Evolutionary conservation across 2,888 invertebrate genomes (phyloP).

Genomic region (Auanema freiburgensis): DNA sequence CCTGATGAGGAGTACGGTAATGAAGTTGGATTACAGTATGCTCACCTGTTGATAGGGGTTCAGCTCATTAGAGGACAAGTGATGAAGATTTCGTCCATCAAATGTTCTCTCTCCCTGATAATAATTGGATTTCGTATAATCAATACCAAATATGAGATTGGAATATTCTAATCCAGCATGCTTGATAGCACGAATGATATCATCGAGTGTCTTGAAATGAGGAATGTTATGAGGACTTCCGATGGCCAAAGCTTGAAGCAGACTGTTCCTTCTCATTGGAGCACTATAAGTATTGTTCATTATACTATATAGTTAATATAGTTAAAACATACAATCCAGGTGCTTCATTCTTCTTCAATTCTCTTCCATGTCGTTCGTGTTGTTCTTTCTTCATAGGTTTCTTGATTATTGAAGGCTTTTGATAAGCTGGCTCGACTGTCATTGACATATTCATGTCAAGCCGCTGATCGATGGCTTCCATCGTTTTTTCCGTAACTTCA

Average conservation of each 20-base stretch:
- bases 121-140: slow-evolving; percentile 70
- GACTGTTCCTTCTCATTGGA: slow-evolving; percentile 61
- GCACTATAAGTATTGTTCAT: slow-evolving; percentile 42
- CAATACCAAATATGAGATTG: slow-evolving; percentile 66
- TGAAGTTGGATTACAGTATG: no score
- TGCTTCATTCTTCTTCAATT: slow-evolving; percentile 59
- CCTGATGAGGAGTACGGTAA: no score
- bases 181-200: slow-evolving; percentile 61
- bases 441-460: slow-evolving; percentile 39
- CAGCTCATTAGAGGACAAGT: slow-evolving; percentile 59
- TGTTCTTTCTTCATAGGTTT: slow-evolving; percentile 63
- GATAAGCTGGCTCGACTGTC: slow-evolving; percentile 51
- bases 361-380: slow-evolving; percentile 48
- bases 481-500: slow-evolving; percentile 60
- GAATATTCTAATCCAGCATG: slow-evolving; percentile 64
- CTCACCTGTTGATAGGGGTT: slow-evolving; percentile 68
- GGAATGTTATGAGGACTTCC: slow-evolving; percentile 63
- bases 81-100: slow-evolving; percentile 66
- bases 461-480: slow-evolving; percentile 48
- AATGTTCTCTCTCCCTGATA: slow-evolving; percentile 69
- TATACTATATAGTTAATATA: not conserved
- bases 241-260: slow-evolving; percentile 61
- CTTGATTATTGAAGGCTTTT: slow-evolving; percentile 63
- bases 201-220: slow-evolving; percentile 63
- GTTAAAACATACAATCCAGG: slow-evolving; percentile 25